phyloP scores from a whole-genome alignment of 2,888 invertebrate species.

The Tiliacea aurago region DNA sequence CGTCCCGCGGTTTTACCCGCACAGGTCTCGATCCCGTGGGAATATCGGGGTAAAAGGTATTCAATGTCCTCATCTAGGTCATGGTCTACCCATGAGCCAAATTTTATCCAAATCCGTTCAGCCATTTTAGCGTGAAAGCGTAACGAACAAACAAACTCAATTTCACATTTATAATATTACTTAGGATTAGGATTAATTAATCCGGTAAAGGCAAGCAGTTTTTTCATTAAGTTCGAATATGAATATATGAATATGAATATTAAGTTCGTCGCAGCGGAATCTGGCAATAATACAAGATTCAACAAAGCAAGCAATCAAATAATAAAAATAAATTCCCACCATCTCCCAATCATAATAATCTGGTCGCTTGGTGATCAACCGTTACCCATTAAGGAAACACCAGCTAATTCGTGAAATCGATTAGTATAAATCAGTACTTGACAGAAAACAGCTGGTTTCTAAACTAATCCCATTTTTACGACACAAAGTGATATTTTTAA shows the following conservation, averaged over 20 bases:
- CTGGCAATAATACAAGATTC: neutral
- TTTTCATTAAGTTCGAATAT: neutral
- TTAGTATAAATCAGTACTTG: constrained; percentile 64
- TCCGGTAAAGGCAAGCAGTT: neutral
- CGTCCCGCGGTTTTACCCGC: too few relatives aligned
- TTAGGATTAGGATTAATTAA: neutral
- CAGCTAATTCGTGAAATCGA: constrained; percentile 61
- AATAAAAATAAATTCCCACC: constrained; percentile 10
- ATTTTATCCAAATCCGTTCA: too few relatives aligned
- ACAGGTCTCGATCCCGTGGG: too few relatives aligned
- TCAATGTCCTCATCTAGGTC: too few relatives aligned
- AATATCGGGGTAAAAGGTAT: too few relatives aligned
- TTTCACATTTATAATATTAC: too few relatives aligned
- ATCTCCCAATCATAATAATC: constrained; percentile 12
- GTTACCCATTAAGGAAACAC: constrained; percentile 38
- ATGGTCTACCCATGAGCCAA: too few relatives aligned
- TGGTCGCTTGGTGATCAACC: constrained; percentile 12
- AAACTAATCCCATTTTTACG: constrained; percentile 61
- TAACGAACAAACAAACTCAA: too few relatives aligned
- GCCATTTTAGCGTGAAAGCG: too few relatives aligned
- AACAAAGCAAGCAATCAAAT: constrained; percentile 34
- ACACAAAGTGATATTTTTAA: constrained; percentile 61
- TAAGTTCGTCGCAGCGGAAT: neutral
- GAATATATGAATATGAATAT: too few relatives aligned
- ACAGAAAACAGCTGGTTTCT: constrained; percentile 59